Evolutionary conservation across 2,113 vertebrate species (phyloP).

Genomic region (Setophaga kirtlandii): DNA sequence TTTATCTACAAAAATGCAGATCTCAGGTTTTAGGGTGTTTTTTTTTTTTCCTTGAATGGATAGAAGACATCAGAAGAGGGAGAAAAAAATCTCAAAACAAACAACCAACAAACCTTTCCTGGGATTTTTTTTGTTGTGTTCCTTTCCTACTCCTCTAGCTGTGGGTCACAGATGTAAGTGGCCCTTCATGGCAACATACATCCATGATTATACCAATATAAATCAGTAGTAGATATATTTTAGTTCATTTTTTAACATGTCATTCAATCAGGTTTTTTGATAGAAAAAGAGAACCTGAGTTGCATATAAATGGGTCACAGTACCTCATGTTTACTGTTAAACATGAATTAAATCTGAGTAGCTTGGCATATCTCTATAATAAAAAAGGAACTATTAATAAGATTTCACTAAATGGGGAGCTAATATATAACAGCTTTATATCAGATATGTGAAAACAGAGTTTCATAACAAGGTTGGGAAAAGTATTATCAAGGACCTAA

Average conservation of each 20-base stretch:
- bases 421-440: constrained; percentile 60
- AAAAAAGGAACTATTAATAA: constrained; percentile 63
- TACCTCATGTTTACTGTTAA: constrained; percentile 53
- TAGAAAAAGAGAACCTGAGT: not conserved
- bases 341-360: constrained; percentile 50
- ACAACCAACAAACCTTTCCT: not conserved
- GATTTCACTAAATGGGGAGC: constrained; percentile 56
- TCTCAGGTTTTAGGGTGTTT: not conserved
- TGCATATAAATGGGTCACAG: constrained; percentile 43
- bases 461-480: constrained; percentile 58
- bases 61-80: not conserved
- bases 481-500: constrained; percentile 43
- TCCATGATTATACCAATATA: not conserved
- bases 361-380: constrained; percentile 44
- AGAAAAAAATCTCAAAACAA: not conserved
- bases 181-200: not conserved
- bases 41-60: not conserved
- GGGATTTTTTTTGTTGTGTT: not conserved
- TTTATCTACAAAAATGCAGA: constrained; percentile 55
- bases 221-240: not conserved
- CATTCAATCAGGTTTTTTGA: not conserved
- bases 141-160: not conserved
- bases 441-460: constrained; percentile 67
- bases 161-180: not conserved
- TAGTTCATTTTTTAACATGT: not conserved